These are phyloP conservation scores for Peromyscus maniculatus DNA, from an alignment of 2,113 vertebrate species.

Conservation along the genomic window DNA sequence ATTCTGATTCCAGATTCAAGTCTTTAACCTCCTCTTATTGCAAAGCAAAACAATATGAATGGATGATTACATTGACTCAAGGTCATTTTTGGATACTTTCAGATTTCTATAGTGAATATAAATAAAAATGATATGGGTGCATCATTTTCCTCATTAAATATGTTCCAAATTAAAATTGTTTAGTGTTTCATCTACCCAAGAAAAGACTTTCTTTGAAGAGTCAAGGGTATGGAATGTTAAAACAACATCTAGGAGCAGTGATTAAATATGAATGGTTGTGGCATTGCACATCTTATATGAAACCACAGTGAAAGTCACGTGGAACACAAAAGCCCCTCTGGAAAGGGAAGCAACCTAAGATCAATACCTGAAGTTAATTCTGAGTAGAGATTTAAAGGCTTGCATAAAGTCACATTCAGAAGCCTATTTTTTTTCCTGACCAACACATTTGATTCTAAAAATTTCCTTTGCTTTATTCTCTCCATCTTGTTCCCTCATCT, in stretches of 20 bases:
- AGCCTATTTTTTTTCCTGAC: neutral
- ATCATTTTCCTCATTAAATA: neutral
- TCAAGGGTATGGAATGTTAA: neutral
- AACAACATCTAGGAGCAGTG: neutral
- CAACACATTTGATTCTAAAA: neutral
- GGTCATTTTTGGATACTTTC: neutral
- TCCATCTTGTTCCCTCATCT: too few species aligned
- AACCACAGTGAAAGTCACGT: conserved; percentile 34
- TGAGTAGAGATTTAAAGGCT: neutral
- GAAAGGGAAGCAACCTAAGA: conserved; percentile 7
- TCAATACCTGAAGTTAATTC: conserved; percentile 33
- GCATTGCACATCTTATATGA: neutral
- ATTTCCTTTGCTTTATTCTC: neutral
- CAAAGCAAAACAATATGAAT: neutral
- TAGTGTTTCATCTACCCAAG: neutral
- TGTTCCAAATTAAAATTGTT: neutral
- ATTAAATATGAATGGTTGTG: conserved; percentile 67
- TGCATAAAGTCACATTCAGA: neutral
- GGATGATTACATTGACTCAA: neutral
- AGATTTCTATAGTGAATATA: neutral
- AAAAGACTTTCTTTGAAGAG: neutral
- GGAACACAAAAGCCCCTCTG: neutral
- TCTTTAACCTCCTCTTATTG: neutral
- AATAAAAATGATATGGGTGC: neutral
- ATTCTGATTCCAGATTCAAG: neutral